Evolutionary conservation across 1,140 invertebrate species (phyloP).

Genomic region (Trissolcus basalis): DNA sequence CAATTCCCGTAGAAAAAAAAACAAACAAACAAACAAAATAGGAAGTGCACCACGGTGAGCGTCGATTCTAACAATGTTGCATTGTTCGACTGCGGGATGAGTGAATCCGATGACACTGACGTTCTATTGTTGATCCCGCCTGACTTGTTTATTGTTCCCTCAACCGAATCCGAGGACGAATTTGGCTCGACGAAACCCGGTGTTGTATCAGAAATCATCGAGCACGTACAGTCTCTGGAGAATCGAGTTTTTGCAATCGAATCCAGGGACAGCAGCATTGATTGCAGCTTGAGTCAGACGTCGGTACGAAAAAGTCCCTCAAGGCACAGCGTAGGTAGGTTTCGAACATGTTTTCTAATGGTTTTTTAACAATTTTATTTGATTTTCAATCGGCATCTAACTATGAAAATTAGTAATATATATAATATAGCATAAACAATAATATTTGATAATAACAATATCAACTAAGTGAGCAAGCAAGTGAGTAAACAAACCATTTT

Average conservation of each 20-base stretch:
- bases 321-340: not conserved
- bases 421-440: no score
- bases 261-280: slow-evolving; percentile 65
- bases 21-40: not conserved
- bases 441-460: no score
- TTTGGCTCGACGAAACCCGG: slow-evolving; percentile 69
- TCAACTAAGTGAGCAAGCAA: no score
- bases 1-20: not conserved
- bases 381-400: no score
- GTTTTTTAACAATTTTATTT: no score
- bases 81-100: slow-evolving; percentile 77
- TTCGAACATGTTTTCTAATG: no score
- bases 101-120: slow-evolving; percentile 89
- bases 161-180: slow-evolving; percentile 77
- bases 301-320: slow-evolving; percentile 60
- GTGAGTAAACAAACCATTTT: no score
- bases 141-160: slow-evolving; percentile 80
- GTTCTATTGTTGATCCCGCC: slow-evolving; percentile 85
- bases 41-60: not conserved
- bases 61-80: not conserved
- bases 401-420: no score
- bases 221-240: slow-evolving; percentile 79
- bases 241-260: slow-evolving; percentile 77
- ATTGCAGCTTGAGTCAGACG: slow-evolving; percentile 63
- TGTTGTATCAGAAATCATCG: slow-evolving; percentile 80